Conservation (phyloP, 2,797 vertebrate species). For the Clarias laeviceps region DNA sequence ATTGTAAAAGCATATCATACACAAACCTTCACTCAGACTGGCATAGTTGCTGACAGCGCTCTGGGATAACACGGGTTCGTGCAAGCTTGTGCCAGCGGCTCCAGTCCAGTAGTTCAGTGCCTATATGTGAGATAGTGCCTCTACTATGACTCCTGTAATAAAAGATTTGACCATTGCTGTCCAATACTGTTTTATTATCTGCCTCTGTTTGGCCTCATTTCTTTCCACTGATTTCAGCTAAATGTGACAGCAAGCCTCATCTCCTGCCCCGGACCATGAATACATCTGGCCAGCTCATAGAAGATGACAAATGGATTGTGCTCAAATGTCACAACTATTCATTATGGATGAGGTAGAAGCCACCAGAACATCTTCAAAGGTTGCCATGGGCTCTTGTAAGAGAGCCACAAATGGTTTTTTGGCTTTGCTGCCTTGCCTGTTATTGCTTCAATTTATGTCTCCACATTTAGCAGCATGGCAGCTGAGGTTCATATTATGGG, state of each 20-base stretch:
- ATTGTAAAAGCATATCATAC: constrained; percentile 43
- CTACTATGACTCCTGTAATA: constrained; percentile 77
- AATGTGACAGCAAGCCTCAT: constrained; percentile 20
- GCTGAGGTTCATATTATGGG: neutral
- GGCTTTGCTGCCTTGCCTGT: constrained; percentile 6
- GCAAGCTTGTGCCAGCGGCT: constrained; percentile 70
- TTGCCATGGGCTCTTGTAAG: constrained; percentile 24
- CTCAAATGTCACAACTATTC: constrained; percentile 51
- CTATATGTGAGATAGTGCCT: constrained; percentile 84
- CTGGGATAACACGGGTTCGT: constrained; percentile 55
- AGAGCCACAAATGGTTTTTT: constrained; percentile 25
- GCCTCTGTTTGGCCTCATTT: constrained; percentile 11
- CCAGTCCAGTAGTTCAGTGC: constrained; percentile 85
- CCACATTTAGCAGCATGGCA: constrained; percentile 14
- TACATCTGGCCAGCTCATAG: constrained; percentile 15
- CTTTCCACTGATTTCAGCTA: constrained; percentile 22
- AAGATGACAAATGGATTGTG: constrained; percentile 36
- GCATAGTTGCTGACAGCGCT: constrained; percentile 49
- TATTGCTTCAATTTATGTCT: constrained; percentile 38
- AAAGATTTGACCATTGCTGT: constrained; percentile 77
- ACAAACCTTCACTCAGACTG: constrained; percentile 47
- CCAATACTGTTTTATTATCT: constrained; percentile 61
- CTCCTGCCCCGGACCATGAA: constrained; percentile 14
- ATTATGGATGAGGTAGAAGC: constrained; percentile 53
- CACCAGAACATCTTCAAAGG: constrained; percentile 46